Evolutionary conservation across 2,797 vertebrate species (phyloP).

Genomic region (Siniperca obscura): DNA sequence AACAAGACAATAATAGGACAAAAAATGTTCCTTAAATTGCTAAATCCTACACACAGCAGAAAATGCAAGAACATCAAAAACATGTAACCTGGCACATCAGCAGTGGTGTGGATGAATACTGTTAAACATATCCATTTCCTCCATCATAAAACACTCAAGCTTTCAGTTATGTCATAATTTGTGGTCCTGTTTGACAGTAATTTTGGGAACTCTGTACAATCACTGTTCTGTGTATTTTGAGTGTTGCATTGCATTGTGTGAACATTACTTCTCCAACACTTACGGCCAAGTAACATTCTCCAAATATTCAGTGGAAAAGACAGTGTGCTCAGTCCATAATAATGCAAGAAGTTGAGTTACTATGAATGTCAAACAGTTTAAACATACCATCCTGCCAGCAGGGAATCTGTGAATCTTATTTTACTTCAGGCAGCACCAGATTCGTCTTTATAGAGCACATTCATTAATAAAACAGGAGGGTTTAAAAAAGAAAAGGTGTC

Average conservation of each 20-base stretch:
- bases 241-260: neutral
- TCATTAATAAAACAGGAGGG: constrained; percentile 63
- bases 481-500: constrained; percentile 63
- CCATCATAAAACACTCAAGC: neutral
- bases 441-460: constrained; percentile 41
- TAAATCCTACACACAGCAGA: neutral
- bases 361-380: constrained; percentile 32
- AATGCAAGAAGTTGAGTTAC: neutral
- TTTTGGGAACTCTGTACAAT: neutral
- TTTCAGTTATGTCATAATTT: neutral
- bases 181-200: neutral
- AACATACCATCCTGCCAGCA: constrained; percentile 28
- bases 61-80: neutral
- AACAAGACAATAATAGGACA: neutral
- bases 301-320: neutral
- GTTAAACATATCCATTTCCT: neutral
- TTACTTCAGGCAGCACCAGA: constrained; percentile 29
- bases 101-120: neutral
- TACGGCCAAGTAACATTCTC: neutral
- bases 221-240: neutral
- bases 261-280: neutral
- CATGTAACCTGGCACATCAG: neutral
- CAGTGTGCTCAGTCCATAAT: neutral
- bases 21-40: neutral
- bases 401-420: constrained; percentile 36